Conservation (phyloP, 2,797 vertebrate genomes). For the Eulemur rubriventer region DNA sequence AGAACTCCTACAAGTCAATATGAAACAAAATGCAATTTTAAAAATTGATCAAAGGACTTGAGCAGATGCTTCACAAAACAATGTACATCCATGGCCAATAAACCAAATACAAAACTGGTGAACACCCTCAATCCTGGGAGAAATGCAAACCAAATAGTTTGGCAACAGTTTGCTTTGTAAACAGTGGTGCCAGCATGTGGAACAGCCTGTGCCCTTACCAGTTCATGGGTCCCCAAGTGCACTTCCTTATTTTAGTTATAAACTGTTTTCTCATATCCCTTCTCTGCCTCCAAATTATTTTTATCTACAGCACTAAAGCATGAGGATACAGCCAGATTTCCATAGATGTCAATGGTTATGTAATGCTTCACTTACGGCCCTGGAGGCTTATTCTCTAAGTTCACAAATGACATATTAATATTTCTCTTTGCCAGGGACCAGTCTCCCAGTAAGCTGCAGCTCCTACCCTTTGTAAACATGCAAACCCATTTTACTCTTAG, state of each 20-base stretch:
- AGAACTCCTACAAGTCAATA: background rate
- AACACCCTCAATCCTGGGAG: background rate
- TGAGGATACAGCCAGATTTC: conserved; percentile 4
- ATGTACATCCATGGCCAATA: background rate
- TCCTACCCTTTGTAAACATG: background rate
- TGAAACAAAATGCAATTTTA: background rate
- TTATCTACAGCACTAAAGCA: conserved; percentile 4
- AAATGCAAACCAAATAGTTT: background rate
- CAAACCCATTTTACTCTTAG: background rate
- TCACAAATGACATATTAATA: background rate
- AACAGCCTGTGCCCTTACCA: background rate
- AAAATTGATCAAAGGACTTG: background rate
- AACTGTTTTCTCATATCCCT: background rate
- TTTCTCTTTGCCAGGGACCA: background rate
- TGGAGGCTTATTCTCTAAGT: background rate
- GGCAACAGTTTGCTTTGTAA: background rate
- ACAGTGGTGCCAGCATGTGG: background rate
- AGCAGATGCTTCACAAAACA: background rate
- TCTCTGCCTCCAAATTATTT: conserved; percentile 52
- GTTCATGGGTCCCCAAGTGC: background rate
- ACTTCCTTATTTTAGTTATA: conserved; percentile 30
- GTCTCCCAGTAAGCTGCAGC: background rate
- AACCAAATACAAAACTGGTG: background rate
- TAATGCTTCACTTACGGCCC: background rate
- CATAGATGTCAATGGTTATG: background rate